Conservation (phyloP, 2,113 vertebrate genomes). For the Lucifuga dentata region DNA sequence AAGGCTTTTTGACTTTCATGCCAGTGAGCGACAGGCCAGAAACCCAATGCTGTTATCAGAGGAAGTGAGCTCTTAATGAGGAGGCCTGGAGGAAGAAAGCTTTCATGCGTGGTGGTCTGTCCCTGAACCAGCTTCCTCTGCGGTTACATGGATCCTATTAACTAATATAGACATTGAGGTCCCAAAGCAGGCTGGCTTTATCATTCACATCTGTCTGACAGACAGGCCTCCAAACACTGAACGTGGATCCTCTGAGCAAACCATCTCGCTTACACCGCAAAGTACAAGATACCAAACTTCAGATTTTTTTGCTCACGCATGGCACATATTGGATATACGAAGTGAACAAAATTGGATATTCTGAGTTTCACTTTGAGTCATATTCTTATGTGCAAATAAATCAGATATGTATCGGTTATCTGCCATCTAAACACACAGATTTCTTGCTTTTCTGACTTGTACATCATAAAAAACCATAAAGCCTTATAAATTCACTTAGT, state of each 20-base stretch:
- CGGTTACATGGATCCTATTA: slow-evolving; percentile 63
- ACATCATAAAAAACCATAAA: too few relatives aligned
- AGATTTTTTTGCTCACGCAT: too few relatives aligned
- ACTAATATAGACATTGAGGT: slow-evolving; percentile 23
- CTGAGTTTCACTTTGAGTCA: too few relatives aligned
- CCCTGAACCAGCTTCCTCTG: slow-evolving; percentile 66
- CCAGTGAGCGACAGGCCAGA: slow-evolving; percentile 3
- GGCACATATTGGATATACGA: too few relatives aligned
- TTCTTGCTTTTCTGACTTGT: too few relatives aligned
- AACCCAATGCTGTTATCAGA: slow-evolving; percentile 42
- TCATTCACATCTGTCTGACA: slow-evolving; percentile 64
- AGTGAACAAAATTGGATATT: too few relatives aligned
- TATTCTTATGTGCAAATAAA: too few relatives aligned
- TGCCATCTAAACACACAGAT: too few relatives aligned
- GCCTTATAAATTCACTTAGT: slow-evolving; percentile 8
- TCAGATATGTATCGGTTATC: too few relatives aligned
- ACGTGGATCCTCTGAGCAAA: too few relatives aligned
- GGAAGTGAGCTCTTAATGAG: slow-evolving; percentile 55
- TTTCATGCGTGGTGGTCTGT: slow-evolving; percentile 47
- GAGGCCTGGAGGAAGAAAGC: slow-evolving; percentile 52
- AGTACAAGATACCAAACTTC: too few relatives aligned
- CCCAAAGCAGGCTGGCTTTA: slow-evolving; percentile 49
- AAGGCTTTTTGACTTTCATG: slow-evolving; percentile 3
- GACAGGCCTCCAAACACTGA: slow-evolving; percentile 14
- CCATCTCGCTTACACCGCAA: too few relatives aligned